These are phyloP conservation scores for Pegoplata infirma DNA, from an alignment of 2,888 invertebrate species.

Conservation along the genomic window DNA sequence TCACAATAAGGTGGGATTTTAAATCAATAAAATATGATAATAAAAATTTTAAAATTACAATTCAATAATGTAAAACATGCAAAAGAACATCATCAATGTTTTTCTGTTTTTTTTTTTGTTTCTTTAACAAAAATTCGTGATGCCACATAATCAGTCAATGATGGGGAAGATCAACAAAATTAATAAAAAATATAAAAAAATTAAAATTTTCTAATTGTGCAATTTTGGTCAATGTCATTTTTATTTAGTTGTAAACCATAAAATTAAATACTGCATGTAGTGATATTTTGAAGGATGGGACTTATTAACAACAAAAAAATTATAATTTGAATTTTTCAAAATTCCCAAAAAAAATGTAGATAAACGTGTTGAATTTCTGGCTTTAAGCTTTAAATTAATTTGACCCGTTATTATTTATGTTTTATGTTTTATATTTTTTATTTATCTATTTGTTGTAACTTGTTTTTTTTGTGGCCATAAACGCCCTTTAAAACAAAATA, in stretches of 20 bases:
- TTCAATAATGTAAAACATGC: constrained; percentile 44
- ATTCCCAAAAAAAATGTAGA: not conserved
- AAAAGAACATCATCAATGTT: constrained; percentile 30
- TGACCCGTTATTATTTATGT: not conserved
- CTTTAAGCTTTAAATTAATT: constrained; percentile 4
- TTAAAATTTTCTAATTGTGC: constrained; percentile 37
- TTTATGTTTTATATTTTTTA: too few relatives aligned
- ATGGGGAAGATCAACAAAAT: constrained; percentile 34
- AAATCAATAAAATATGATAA: constrained; percentile 38
- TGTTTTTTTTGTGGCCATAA: constrained; percentile 1
- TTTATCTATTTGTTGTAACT: not conserved
- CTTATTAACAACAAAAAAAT: not conserved
- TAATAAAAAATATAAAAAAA: constrained; percentile 20
- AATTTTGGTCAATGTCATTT: constrained; percentile 57
- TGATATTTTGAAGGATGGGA: not conserved
- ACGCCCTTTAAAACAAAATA: constrained; percentile 12
- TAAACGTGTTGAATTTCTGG: constrained; percentile 5
- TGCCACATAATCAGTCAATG: constrained; percentile 54
- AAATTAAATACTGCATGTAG: constrained; percentile 11
- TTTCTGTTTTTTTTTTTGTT: constrained; percentile 5
- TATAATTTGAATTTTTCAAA: not conserved
- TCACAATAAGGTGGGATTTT: constrained; percentile 33
- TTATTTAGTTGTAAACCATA: constrained; percentile 22
- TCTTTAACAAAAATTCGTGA: constrained; percentile 55
- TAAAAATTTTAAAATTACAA: constrained; percentile 11